These are phyloP conservation scores for Labeo calbasu DNA, from an alignment of 2,797 vertebrate species.

Conservation along the genomic window DNA sequence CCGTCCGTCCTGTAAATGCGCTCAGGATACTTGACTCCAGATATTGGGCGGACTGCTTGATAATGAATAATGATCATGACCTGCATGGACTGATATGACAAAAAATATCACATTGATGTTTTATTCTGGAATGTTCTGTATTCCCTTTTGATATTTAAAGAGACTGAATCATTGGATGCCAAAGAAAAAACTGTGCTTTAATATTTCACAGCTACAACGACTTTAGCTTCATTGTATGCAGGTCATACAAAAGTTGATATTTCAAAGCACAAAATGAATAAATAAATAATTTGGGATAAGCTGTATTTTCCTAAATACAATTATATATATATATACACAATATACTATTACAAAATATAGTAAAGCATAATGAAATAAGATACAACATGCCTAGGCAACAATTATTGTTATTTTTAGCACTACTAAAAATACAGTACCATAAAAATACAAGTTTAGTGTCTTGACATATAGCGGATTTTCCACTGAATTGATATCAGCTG, in stretches of 20 bases:
- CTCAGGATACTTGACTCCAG: slow-evolving; percentile 2
- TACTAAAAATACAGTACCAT: background rate
- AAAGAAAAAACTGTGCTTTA: background rate
- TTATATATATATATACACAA: background rate
- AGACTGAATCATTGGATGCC: background rate
- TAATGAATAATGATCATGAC: background rate
- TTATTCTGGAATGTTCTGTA: background rate
- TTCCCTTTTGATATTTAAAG: background rate
- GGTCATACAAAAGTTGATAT: background rate
- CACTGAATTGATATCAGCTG: background rate
- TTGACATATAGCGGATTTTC: background rate
- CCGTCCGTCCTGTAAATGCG: slow-evolving; percentile 16
- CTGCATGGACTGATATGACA: background rate
- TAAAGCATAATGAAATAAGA: background rate
- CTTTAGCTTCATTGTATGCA: background rate
- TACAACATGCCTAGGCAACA: background rate
- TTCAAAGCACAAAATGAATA: background rate
- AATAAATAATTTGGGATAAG: background rate
- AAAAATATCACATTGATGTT: background rate
- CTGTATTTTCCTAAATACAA: background rate
- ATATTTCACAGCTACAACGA: background rate
- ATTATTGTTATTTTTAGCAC: background rate
- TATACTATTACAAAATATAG: background rate
- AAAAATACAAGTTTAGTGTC: background rate
- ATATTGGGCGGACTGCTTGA: slow-evolving; percentile 31